Evolutionary conservation across 1,140 invertebrate genomes (phyloP).

Genomic region (Conus betulinus): DNA sequence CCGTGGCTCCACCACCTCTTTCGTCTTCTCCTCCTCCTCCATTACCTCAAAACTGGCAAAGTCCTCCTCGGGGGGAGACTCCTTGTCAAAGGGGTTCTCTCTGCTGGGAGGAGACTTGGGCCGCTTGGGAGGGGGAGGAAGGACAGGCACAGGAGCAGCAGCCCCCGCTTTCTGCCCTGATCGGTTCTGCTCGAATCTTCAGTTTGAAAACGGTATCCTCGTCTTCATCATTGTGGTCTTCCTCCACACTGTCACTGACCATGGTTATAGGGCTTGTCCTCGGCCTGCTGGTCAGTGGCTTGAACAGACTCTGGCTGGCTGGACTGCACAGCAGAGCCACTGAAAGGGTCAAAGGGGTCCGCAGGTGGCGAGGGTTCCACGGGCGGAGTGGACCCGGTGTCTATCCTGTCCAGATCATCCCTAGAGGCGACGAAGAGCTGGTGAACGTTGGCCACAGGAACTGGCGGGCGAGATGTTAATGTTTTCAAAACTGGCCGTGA

Average conservation of each 20-base stretch:
- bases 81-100: constrained; percentile 89
- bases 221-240: constrained; percentile 50
- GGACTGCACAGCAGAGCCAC: not conserved
- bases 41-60: constrained; percentile 70
- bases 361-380: not conserved
- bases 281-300: not conserved
- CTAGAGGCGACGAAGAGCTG: constrained; percentile 38
- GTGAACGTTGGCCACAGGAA: constrained; percentile 25
- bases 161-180: constrained; percentile 23
- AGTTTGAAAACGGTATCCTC: constrained; percentile 58
- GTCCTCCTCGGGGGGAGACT: constrained; percentile 74
- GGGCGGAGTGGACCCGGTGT: not conserved
- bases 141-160: constrained; percentile 42
- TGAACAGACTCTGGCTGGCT: not conserved
- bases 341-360: constrained; percentile 42
- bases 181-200: constrained; percentile 58
- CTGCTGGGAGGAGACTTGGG: constrained; percentile 76
- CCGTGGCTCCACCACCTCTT: constrained; percentile 48
- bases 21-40: constrained; percentile 42
- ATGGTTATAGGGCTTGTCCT: not conserved
- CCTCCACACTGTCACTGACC: constrained; percentile 45
- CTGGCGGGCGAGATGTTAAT: constrained; percentile 37
- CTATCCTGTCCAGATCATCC: constrained; percentile 13
- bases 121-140: constrained; percentile 69
- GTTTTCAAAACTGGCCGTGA: constrained; percentile 58